Base-by-base conservation (phyloP, 2,888 invertebrate genomes). In the Smittia aterrima region DNA sequence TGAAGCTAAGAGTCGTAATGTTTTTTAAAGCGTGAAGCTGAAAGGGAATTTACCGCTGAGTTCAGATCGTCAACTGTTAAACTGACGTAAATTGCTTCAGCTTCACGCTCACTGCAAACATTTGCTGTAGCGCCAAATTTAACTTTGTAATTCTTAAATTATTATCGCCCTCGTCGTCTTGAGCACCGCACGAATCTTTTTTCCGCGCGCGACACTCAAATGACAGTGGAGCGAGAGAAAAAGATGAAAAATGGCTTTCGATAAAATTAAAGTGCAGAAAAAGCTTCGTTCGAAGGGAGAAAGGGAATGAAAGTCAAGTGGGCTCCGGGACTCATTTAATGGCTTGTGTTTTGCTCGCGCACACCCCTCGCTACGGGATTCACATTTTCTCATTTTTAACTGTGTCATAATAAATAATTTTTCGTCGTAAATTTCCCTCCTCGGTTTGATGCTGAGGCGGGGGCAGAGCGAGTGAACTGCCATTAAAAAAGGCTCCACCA, bases 381-480 rank as follows among this genome's bases (percentile, higher is more conserved):
- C 64, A 64, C 27, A 64, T 16, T 64, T 64, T 64, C 1, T 1
- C 16, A 7, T 38, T 38, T 38, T 38, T 38, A 38, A 38, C 11
- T 47, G 2, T 67, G 67, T 67, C 67, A 67, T 47, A 67, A 67
- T 67, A 67, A 67, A 67, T 67, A 67, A 67, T 67, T 67, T 67
- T 41, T 41, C 7, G 22, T 67, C 67, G 41, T 67, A 67, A 67
- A 67, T 67, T 67, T 18, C 58, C 20, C 20, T 22, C 18, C 22
- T 58, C 6, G 9, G 58, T 20, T 47, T 4, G 58, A 4, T 58
- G 58, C 6, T 47, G 13, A 13, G 11, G 47, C 7, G 4, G 11
- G 11, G n/a, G n/a, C 4, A 11, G 18, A n/a, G 16, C 3, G 58
- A 18, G 18, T 22, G 58, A 22, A 22, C 20, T 20, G 9, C 20